These are phyloP conservation scores for Toxotes lorentzi DNA, from an alignment of 2,797 vertebrate genomes.

Conservation along the genomic window DNA sequence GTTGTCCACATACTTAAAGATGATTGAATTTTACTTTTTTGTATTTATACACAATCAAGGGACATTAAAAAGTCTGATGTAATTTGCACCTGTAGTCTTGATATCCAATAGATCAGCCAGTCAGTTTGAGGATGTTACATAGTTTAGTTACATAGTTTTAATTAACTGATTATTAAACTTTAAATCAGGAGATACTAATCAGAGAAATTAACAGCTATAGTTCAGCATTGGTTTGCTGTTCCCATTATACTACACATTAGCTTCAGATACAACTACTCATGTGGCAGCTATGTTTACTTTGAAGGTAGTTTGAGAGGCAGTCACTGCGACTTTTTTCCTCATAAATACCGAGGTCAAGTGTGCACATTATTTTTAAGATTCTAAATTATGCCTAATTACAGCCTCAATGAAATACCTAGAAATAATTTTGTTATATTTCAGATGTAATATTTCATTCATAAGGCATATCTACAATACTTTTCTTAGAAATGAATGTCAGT, in stretches of 20 bases:
- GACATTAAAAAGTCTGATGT: constrained; percentile 6
- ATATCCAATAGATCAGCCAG: constrained; percentile 7
- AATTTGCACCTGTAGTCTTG: constrained; percentile 27
- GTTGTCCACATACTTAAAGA: not conserved
- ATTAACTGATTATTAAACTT: constrained; percentile 19
- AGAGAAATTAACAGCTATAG: constrained; percentile 28
- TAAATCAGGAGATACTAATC: constrained; percentile 29
- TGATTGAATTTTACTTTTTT: constrained; percentile 13
- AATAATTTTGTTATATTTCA: not conserved
- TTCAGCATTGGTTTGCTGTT: constrained; percentile 9
- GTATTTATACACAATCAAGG: constrained; percentile 4
- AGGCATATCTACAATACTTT: not conserved
- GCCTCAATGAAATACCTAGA: not conserved
- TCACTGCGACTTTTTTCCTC: not conserved
- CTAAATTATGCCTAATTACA: not conserved
- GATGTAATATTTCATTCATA: not conserved
- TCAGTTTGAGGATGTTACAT: constrained; percentile 21
- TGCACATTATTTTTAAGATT: not conserved
- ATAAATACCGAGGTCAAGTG: not conserved
- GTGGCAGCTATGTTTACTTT: not conserved
- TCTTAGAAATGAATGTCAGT: not conserved
- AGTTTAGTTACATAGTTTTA: constrained; percentile 20
- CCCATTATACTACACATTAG: constrained; percentile 13
- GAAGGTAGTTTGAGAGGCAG: not conserved
- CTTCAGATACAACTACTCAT: not conserved